Percentiles rank a stretch among this genome's conserved stretches.
These are phyloP conservation scores for Drosophila trapezifrons DNA, from an alignment of 1,140 invertebrate species.

Conservation along the genomic window DNA sequence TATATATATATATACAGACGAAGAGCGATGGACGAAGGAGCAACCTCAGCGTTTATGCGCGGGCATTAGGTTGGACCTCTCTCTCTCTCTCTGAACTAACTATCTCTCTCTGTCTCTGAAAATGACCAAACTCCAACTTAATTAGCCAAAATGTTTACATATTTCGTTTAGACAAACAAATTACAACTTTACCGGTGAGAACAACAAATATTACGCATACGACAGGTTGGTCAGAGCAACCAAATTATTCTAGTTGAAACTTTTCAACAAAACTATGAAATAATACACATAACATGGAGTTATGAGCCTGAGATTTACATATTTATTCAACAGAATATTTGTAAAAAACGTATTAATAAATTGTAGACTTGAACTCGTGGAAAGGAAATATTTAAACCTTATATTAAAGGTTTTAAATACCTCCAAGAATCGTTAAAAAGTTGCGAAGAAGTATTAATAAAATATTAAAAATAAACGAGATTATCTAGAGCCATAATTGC, in stretches of 20 bases:
- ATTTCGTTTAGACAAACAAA: constrained; percentile 2
- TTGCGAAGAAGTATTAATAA: too few relatives aligned
- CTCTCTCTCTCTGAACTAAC: neutral
- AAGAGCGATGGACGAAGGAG: neutral
- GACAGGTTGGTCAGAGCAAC: neutral
- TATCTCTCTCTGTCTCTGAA: neutral
- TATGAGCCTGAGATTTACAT: neutral
- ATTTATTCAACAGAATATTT: neutral
- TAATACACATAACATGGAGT: neutral
- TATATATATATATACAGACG: neutral
- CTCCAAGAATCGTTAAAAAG: neutral
- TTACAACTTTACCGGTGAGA: neutral
- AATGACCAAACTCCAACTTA: constrained; percentile 11
- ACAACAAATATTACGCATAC: constrained; percentile 13
- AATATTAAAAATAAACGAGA: neutral
- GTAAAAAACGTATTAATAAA: neutral
- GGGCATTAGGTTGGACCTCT: neutral
- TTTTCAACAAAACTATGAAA: neutral
- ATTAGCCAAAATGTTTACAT: constrained; percentile 19
- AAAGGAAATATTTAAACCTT: too few relatives aligned
- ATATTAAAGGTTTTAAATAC: neutral
- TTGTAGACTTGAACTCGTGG: neutral
- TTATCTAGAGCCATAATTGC: neutral
- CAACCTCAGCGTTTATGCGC: constrained; percentile 10
- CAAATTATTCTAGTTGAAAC: neutral